These are phyloP conservation scores for Cottoperca gobio DNA, from an alignment of 2,797 vertebrate genomes.

Conservation along the genomic window DNA sequence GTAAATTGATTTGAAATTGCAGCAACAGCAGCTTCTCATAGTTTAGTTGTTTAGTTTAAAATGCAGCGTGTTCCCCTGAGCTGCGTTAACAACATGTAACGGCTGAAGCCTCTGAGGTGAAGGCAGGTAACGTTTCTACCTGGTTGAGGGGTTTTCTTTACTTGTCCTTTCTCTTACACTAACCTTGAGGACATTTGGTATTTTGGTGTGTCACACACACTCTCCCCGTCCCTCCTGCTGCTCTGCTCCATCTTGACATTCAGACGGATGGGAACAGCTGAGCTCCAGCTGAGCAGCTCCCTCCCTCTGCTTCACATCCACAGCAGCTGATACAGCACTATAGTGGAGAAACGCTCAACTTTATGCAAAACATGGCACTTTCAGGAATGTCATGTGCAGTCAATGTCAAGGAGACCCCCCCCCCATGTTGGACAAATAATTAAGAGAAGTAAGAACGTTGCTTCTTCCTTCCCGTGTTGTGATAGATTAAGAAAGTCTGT, in stretches of 20 bases:
- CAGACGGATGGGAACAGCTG: conserved; percentile 52
- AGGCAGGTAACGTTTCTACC: background rate
- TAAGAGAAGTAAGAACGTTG: background rate
- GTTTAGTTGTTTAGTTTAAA: too few relatives aligned
- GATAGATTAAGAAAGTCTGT: too few relatives aligned
- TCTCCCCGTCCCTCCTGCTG: conserved; percentile 37
- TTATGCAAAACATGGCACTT: background rate
- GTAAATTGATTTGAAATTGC: too few relatives aligned
- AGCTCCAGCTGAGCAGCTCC: conserved; percentile 65
- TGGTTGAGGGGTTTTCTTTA: background rate
- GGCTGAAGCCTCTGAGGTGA: too few relatives aligned
- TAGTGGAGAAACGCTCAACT: background rate
- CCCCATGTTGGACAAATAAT: background rate
- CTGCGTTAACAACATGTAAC: too few relatives aligned
- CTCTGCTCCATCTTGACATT: conserved; percentile 62
- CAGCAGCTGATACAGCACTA: conserved; percentile 32
- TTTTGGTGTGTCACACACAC: conserved; percentile 16
- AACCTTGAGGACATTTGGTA: conserved; percentile 53
- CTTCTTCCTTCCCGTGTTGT: too few relatives aligned
- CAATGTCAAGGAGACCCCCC: background rate
- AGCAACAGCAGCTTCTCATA: background rate
- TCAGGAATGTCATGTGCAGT: background rate
- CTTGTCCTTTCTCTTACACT: background rate
- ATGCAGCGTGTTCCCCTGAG: too few relatives aligned
- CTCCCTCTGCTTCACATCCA: conserved; percentile 26